These are phyloP conservation scores for Sebastes umbrosus DNA, from an alignment of 2,797 vertebrate species.

Conservation along the genomic window DNA sequence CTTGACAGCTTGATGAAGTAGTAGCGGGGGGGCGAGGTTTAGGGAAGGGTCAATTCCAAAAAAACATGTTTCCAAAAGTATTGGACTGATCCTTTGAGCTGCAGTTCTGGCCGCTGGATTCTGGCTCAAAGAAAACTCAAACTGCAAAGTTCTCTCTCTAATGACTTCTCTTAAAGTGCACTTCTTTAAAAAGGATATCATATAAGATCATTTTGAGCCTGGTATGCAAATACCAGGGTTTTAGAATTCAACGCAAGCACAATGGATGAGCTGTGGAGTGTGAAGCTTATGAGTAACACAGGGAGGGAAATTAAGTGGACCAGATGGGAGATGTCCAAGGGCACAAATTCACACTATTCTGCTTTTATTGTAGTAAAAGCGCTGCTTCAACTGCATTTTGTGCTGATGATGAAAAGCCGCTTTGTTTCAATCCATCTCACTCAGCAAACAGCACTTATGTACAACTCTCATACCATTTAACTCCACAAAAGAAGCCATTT, in stretches of 20 bases:
- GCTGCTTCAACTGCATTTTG: conserved; percentile 47
- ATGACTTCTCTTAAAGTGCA: neutral
- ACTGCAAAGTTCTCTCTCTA: neutral
- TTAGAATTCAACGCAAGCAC: neutral
- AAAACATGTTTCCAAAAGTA: no score
- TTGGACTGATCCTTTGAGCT: no score
- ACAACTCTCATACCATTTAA: neutral
- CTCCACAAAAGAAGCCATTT: neutral
- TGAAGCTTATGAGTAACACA: conserved; percentile 4
- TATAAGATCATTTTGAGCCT: neutral
- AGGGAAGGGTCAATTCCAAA: no score
- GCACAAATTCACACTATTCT: conserved; percentile 36
- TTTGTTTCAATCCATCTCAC: conserved; percentile 41
- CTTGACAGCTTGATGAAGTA: no score
- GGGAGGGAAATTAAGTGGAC: conserved; percentile 23
- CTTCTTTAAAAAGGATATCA: conserved; percentile 5
- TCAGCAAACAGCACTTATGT: conserved; percentile 34
- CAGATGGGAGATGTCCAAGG: conserved; percentile 62
- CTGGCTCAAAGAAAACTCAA: neutral
- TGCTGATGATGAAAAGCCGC: conserved; percentile 48
- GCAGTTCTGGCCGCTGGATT: no score
- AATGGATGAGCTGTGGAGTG: neutral
- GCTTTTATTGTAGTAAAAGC: conserved; percentile 42
- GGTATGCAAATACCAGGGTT: neutral
- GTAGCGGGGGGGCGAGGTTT: no score